Percentiles rank a stretch among this genome's conserved stretches.
These are phyloP conservation scores for Ataeniobius toweri DNA, from an alignment of 2,797 vertebrate genomes.

Conservation along the genomic window DNA sequence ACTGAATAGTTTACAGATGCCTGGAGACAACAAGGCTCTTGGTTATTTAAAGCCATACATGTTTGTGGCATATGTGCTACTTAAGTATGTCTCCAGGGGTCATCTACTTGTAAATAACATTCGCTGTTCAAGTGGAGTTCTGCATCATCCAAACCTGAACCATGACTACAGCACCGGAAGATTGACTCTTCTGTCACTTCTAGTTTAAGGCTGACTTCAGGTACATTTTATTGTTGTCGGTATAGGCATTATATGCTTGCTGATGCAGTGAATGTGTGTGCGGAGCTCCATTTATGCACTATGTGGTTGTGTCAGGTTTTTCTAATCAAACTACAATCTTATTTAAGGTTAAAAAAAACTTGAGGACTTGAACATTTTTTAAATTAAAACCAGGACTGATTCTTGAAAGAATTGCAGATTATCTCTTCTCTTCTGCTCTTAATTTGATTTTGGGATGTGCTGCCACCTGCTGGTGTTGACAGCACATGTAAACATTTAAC, in stretches of 20 bases:
- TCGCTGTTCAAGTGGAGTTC: background rate
- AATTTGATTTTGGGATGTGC: slow-evolving; percentile 35
- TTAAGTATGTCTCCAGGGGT: background rate
- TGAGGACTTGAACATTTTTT: background rate
- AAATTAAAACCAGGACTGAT: background rate
- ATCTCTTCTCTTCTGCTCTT: background rate
- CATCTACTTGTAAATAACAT: background rate
- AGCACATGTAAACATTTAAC: background rate
- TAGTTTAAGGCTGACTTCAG: background rate
- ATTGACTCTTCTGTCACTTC: background rate
- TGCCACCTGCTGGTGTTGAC: slow-evolving; percentile 52
- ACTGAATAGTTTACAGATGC: background rate
- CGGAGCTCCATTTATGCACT: background rate
- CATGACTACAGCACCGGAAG: background rate
- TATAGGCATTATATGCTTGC: background rate
- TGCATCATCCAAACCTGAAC: background rate
- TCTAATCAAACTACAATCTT: background rate
- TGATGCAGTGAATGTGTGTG: background rate
- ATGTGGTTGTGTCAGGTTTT: background rate
- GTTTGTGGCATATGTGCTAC: background rate
- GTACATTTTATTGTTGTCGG: background rate
- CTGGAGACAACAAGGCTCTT: background rate
- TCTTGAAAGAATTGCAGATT: background rate
- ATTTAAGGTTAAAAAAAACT: background rate
- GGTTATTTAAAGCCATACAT: background rate